phyloP scores from a whole-genome alignment of 2,113 vertebrate genomes.

The Panthera tigris region DNA sequence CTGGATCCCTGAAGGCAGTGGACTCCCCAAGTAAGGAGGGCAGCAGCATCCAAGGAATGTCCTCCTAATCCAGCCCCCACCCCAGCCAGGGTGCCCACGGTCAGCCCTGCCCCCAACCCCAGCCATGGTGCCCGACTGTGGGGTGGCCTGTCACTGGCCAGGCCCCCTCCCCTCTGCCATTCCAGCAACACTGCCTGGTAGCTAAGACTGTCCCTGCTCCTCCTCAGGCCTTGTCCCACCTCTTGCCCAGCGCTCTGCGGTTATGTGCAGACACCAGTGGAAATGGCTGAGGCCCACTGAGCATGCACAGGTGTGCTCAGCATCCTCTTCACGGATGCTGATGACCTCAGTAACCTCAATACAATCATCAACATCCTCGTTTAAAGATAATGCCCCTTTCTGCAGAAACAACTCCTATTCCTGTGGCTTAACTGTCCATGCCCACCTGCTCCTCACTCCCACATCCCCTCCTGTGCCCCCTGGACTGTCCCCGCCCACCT shows the following conservation, averaged over 20 bases:
- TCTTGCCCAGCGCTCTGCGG: not conserved
- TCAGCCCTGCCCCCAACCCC: not conserved
- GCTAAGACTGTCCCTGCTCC: not conserved
- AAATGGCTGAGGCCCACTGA: too few relatives aligned
- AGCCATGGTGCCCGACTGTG: not conserved
- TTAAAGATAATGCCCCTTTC: not conserved
- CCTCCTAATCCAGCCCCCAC: not conserved
- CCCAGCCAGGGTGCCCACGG: not conserved
- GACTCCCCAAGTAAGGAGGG: not conserved
- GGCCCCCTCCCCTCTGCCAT: not conserved
- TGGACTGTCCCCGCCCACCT: not conserved
- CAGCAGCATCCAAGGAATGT: not conserved
- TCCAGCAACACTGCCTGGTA: not conserved
- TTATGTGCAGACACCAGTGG: not conserved
- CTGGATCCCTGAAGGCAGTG: not conserved
- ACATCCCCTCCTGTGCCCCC: not conserved
- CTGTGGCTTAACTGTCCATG: not conserved
- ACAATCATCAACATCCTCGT: not conserved
- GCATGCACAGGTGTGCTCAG: too few relatives aligned
- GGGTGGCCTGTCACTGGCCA: not conserved
- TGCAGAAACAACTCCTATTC: not conserved
- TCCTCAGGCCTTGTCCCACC: not conserved
- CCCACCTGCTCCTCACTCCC: not conserved
- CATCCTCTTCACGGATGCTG: too few relatives aligned
- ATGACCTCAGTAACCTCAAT: not conserved